These are phyloP conservation scores for Noturus placidus DNA, from an alignment of 2,113 vertebrate genomes.

Conservation along the genomic window DNA sequence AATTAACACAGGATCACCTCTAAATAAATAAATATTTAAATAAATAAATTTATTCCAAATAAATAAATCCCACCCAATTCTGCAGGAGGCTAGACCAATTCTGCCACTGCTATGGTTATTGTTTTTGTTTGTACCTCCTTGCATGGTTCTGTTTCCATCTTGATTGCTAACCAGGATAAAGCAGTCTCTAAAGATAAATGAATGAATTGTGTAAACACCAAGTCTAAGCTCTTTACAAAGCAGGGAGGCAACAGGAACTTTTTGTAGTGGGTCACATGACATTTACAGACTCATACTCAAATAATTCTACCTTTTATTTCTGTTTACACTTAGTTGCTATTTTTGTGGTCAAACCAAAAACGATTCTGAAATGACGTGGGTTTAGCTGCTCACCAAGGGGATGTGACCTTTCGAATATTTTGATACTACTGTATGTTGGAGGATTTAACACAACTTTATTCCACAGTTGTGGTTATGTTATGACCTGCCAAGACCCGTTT, in stretches of 20 bases:
- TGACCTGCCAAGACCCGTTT: not conserved
- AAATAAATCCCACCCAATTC: not conserved
- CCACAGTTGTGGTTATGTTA: not conserved
- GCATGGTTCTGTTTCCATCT: not conserved
- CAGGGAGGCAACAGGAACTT: not conserved
- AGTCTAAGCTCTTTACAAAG: not conserved
- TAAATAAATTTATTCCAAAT: no score
- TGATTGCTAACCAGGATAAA: not conserved
- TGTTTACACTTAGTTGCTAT: not conserved
- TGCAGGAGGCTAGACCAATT: not conserved
- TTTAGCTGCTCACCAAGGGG: not conserved
- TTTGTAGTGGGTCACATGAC: not conserved
- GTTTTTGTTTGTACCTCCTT: not conserved
- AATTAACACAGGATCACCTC: not conserved
- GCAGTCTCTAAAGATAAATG: not conserved
- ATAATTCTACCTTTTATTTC: not conserved
- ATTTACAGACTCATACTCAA: not conserved
- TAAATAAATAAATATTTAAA: not conserved
- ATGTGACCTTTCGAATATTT: slow-evolving; percentile 14
- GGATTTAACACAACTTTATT: slow-evolving; percentile 13
- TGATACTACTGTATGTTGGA: slow-evolving; percentile 8
- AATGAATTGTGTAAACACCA: not conserved
- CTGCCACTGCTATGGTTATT: not conserved
- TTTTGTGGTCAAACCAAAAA: not conserved
- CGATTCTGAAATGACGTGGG: not conserved